Conservation (phyloP, 1,140 invertebrate species). For the Monochamus saltuarius region DNA sequence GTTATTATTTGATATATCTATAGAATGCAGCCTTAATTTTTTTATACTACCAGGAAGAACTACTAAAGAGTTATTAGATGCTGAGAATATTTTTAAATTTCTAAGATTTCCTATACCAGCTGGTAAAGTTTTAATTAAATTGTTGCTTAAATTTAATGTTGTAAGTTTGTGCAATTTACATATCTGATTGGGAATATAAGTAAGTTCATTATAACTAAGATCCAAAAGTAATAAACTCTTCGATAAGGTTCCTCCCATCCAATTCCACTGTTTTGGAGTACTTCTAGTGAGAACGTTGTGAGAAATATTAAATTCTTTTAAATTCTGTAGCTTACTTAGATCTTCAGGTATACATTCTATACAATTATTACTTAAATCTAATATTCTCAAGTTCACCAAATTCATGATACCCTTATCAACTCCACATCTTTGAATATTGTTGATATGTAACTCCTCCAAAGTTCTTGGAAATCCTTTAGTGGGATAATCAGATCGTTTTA, state of each 20-base stretch:
- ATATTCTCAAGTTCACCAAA: conserved; percentile 62
- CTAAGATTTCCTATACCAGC: conserved; percentile 45
- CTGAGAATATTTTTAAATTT: conserved; percentile 39
- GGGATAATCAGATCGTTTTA: conserved; percentile 65
- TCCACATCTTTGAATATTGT: conserved; percentile 60
- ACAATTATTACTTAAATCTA: conserved; percentile 78
- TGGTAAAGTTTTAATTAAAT: conserved; percentile 57
- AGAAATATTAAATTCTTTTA: conserved; percentile 70
- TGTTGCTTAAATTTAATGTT: conserved; percentile 58
- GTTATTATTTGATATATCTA: conserved; percentile 60
- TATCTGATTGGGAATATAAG: conserved; percentile 60
- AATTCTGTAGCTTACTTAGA: conserved; percentile 64
- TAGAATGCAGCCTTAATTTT: conserved; percentile 54
- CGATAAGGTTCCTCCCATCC: conserved; percentile 59
- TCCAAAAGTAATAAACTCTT: conserved; percentile 57
- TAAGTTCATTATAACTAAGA: conserved; percentile 63
- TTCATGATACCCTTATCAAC: conserved; percentile 68
- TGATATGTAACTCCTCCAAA: conserved; percentile 60
- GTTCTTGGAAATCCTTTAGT: conserved; percentile 67
- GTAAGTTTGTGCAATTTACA: conserved; percentile 60
- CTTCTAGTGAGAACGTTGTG: conserved; percentile 67
- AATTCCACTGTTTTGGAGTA: conserved; percentile 60
- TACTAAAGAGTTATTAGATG: conserved; percentile 59
- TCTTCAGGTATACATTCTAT: conserved; percentile 72
- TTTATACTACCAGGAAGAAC: conserved; percentile 61